Evolutionary conservation across 92 coral and sea anemone species (phyloP).

Genomic region (Scolanthus callimorphus): DNA sequence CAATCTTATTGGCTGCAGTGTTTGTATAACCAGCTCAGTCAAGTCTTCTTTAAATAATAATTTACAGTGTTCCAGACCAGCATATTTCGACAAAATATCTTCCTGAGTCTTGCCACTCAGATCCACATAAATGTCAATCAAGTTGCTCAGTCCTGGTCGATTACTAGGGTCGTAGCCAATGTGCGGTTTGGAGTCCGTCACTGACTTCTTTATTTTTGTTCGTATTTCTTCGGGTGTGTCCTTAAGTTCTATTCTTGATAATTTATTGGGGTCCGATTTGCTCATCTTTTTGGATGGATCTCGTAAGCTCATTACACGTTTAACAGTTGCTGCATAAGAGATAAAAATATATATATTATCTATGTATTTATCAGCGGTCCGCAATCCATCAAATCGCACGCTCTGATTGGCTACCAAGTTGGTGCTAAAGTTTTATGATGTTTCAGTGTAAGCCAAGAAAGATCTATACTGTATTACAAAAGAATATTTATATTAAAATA

Average conservation of each 20-base stretch:
- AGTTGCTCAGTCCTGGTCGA: conserved; percentile 73
- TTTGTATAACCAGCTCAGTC: conserved; percentile 48
- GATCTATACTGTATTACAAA: background rate
- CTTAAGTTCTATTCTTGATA: conserved; percentile 56
- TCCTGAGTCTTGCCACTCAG: conserved; percentile 40
- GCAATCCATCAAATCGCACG: no score
- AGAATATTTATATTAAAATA: no score
- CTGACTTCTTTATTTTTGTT: conserved; percentile 59
- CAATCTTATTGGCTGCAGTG: conserved; percentile 31
- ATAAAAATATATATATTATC: no score
- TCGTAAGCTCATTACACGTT: conserved; percentile 79
- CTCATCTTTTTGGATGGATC: conserved; percentile 78
- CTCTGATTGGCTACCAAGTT: no score
- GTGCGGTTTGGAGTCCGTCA: conserved; percentile 70
- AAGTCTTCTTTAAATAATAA: conserved; percentile 54
- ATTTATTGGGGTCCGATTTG: conserved; percentile 57
- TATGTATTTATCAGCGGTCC: no score
- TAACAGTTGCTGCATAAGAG: conserved; percentile 30
- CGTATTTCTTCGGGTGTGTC: conserved; percentile 60
- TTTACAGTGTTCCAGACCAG: conserved; percentile 46
- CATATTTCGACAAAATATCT: conserved; percentile 45
- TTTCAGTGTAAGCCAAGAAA: background rate
- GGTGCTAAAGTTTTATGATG: no score
- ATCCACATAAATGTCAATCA: conserved; percentile 61
- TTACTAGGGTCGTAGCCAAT: conserved; percentile 51